Evolutionary conservation across 2,797 vertebrate species (phyloP), one percentile per base, ranked within the genome.

Genomic region (Adelosebastes latens): DNA sequence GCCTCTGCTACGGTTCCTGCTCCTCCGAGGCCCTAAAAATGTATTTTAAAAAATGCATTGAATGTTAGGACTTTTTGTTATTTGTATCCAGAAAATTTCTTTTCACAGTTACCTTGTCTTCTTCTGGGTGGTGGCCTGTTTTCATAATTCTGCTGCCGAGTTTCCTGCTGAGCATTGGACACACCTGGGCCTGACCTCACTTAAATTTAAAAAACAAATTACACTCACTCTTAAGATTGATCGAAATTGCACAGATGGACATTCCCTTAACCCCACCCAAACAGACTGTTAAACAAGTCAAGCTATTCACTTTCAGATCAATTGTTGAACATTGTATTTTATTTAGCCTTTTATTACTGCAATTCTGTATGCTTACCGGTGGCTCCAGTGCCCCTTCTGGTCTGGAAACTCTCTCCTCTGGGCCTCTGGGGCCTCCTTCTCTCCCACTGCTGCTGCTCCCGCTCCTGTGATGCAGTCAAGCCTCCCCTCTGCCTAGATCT

Each of bases 1-100:
- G 61, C 97, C 97, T 90, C 96, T 94, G 70, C 96, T 96, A 25
- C 96, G 97, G 88, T 96, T 98, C 83, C 97, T 95, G 79, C 96
- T 96, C 83, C 97, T 93, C 67, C 97, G 96, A 77, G 96, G 93
- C 63, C 97, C 98, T 99, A 82, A 25, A 39, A 87, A 49, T 9
- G 5, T 32, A 76, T 25, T 5, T 10, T 3, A 4, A 22, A 24
- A 13, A 34, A 29, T 6, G 3, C 22, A 66, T 1, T 59, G 1
- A 13, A 4, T 42, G 6, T 72, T 32, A 10, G 8, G 0, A 31
- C 3, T 4, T 9, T 14, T 13, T 12, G 16, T 20, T 8, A n/a
- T 14, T 36, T 16, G 11, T 16, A 25, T 16, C 8, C 1, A 31
- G 3, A n/a, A 34, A 52, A 22, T 8, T 25, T 29, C 11, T 13